Base-by-base conservation (phyloP, 2,113 vertebrate genomes). In the Corythornis madagascariensis region DNA sequence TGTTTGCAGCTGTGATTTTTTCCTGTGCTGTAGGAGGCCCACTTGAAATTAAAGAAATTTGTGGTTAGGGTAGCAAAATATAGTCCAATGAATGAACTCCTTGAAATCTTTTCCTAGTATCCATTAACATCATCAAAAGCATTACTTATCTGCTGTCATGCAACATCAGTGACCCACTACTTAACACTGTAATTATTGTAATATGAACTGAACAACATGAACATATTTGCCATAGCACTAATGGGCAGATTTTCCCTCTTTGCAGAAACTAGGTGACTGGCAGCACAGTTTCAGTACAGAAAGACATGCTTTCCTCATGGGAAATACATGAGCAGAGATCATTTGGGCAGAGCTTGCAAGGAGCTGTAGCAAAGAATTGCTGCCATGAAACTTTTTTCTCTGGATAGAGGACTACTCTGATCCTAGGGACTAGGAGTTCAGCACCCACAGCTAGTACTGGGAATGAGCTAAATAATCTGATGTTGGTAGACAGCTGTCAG, bases 301-400 rank as follows among this genome's bases (percentile, higher is more conserved):
- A 83, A 88, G 21, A 83, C 8, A 5, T 50, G 11, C 6, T 61
- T 91, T 84, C 10, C 63, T 42, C 40, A 16, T 18, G 6, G 28
- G 26, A 33, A 47, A 29, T 61, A 65, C 43, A 14, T 3, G 11
- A 52, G 3, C 28, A 65, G 21, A 45, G 16, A 29, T 83, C 5
- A 53, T 35, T 31, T 63, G 16, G 28, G 20, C 43, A 52, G 16
- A 4, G 4, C 10, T 35, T 15, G 65, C 20, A 60, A 75, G 18
- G 57, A 82, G 11, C 17, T 71, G 47, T 33, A 67, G 2, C 24
- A 45, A 50, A 64, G 21, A 40, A 70, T 60, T 3, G 13, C 29
- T 2, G 1, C 18, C 1, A 0, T 12, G 12, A 80, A 78, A 20
- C 21, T 0, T 60, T 73, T 52, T 33, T 14, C 47, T 60, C 0